Percentiles rank a stretch among this genome's conserved stretches.
Evolutionary conservation across 2,888 invertebrate species (phyloP).

Genomic region (Sicus ferrugineus): DNA sequence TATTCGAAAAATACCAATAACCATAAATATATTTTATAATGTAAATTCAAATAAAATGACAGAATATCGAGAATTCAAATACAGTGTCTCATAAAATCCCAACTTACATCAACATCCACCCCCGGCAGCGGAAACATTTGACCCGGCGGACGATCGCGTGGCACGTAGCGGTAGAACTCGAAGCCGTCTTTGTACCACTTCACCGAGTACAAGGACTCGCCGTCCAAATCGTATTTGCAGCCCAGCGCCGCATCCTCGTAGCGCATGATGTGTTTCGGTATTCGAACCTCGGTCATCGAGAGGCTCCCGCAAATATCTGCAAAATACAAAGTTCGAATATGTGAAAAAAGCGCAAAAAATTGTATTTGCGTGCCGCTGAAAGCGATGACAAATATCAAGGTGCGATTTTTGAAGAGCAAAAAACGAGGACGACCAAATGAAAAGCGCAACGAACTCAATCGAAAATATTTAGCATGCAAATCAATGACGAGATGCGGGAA

Average conservation of each 20-base stretch:
- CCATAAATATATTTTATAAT: too few species aligned
- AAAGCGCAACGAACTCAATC: too few species aligned
- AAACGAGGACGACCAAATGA: too few species aligned
- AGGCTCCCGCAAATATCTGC: conserved; percentile 67
- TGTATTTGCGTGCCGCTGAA: background rate
- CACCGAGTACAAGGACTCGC: conserved; percentile 81
- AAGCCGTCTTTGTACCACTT: conserved; percentile 93
- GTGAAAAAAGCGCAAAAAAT: conserved; percentile 35
- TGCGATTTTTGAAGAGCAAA: background rate
- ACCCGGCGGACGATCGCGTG: conserved; percentile 80
- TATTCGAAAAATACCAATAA: too few species aligned
- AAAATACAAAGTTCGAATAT: conserved; percentile 48
- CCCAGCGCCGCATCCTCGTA: conserved; percentile 79
- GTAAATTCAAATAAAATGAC: too few species aligned
- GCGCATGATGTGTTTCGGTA: conserved; percentile 83
- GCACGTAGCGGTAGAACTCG: conserved; percentile 88
- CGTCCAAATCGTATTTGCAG: conserved; percentile 84
- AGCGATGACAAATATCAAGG: background rate
- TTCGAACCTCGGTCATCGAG: conserved; percentile 78
- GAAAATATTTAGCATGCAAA: conserved; percentile 25
- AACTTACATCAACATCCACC: conserved; percentile 85
- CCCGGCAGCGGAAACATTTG: conserved; percentile 82
- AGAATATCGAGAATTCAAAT: too few species aligned
- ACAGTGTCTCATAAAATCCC: too few species aligned
- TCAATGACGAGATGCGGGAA: too few species aligned